phyloP scores from a whole-genome alignment of 2,888 invertebrate species.

The Dimorphilus gyrociliatus region DNA sequence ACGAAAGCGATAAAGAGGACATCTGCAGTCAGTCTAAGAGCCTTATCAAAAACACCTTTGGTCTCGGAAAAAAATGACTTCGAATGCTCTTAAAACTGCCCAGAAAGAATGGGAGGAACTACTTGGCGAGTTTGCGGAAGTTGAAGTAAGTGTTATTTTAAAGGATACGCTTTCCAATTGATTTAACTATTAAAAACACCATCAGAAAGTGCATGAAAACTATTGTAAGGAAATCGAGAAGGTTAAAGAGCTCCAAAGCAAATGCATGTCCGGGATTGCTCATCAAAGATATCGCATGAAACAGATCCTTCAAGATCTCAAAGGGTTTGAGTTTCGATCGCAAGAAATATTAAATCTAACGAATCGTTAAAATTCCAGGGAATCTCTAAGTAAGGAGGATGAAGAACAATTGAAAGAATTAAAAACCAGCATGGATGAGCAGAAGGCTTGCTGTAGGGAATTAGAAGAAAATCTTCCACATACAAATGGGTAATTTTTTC shows the following conservation, averaged over 20 bases:
- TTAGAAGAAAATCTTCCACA: conserved; percentile 85
- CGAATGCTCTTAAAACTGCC: too few species aligned
- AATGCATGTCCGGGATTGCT: conserved; percentile 69
- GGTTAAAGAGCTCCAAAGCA: conserved; percentile 55
- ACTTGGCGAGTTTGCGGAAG: too few species aligned
- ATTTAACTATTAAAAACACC: too few species aligned
- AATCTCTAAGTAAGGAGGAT: conserved; percentile 16
- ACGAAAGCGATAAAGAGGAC: too few species aligned
- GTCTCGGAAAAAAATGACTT: too few species aligned
- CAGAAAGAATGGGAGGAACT: too few species aligned
- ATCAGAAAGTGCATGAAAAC: conserved; percentile 60
- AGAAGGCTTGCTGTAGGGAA: conserved; percentile 69
- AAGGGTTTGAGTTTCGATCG: conserved; percentile 50
- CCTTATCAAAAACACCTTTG: too few species aligned
- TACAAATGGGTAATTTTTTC: conserved; percentile 52
- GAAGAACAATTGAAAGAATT: conserved; percentile 43
- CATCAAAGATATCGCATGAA: conserved; percentile 81
- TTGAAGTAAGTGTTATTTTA: too few species aligned
- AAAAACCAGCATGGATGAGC: conserved; percentile 60
- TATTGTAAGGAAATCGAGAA: conserved; percentile 71
- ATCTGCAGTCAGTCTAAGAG: too few species aligned
- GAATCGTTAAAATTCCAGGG: not conserved
- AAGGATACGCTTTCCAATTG: too few species aligned
- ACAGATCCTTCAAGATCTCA: conserved; percentile 57
- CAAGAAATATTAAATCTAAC: conserved; percentile 2